Evolutionary conservation across 2,797 vertebrate species (phyloP), one percentile per base, ranked within the genome.

Genomic region (Amniataba percoides): DNA sequence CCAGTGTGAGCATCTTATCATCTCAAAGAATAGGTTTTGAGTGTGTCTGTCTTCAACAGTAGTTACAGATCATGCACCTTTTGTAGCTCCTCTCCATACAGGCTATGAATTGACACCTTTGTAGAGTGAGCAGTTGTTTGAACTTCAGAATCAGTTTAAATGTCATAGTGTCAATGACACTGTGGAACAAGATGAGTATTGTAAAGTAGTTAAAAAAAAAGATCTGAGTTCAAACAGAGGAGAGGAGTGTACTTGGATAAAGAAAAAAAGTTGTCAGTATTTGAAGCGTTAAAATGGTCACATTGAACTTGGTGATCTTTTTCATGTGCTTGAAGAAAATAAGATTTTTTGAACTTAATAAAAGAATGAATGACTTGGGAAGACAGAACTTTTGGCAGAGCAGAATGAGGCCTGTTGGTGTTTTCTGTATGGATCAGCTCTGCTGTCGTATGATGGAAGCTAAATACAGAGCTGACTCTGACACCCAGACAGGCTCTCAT

Each of bases 381-480:
- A 65, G n/a, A 71, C 23, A 23, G 23, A 67, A 40, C 19, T 43
- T 13, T 46, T 8, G 11, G 21, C 46, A 31, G 16, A 55, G 34
- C 4, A 57, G 53, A 75, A 58, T 73, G 56, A 74, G n/a, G 25
- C 49, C n/a, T 23, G n/a, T 25, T 53, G 48, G 25, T 59, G 42
- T 46, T 66, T 78, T 83, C 34, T 72, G 42, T 42, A 21, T 65
- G 46, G 40, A 67, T 84, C 49, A 62, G 55, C 53, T 53, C 45
- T 72, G 45, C 53, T 74, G 58, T 57, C 19, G 1, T 53, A 23
- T 55, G 81, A 84, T 72, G 43, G 51, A 60, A 68, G 68, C 77
- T 82, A 85, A 87, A 84, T 62, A 74, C 68, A 66, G 74, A 77
- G 76, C 76, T 27, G 63, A 52, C 74, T 85, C 42, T 80, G 82